Evolutionary conservation across 1,140 invertebrate species (phyloP), one percentile per base, ranked within the genome.

Genomic region (Acromyrmex echinatior): DNA sequence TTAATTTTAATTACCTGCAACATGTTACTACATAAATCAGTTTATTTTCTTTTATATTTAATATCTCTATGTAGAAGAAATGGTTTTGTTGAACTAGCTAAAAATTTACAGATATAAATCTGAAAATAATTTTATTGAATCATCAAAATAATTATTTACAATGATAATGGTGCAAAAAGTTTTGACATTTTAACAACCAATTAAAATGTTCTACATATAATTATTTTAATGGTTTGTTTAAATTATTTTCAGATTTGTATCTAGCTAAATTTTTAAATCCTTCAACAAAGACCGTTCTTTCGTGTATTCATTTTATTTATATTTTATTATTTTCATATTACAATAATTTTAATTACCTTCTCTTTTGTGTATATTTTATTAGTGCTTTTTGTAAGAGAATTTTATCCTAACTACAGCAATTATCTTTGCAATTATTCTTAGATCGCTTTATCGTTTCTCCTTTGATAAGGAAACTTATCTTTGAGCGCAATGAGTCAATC

Each of bases 261-360:
- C 39, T 10, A 45, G 39, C 9, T 45, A 45, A 45, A 45, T 45
- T 45, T 45, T 45, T 10, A 10, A 45, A 10, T 45, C 39, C 39
- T 45, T 2, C 39, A 45, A 45, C 39, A 45, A 45, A 39, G 10
- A 45, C 39, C 6, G 39, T 39, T 10, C 39, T 45, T 45, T 45
- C 9, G 9, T 10, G 25, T 28, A 51, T 31, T 35, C 0, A 51
- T 31, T 35, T 1, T 6, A 6, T 76, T 60, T 7, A 60, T 10
- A 39, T 76, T 39, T 39, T 35, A 12, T 35, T 76, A 76, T n/a
- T 39, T 76, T 62, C 14, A 9, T 16, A 25, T 76, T 35, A 39
- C 7, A 14, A 51, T 21, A 60, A 60, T 60, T 76, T 60, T 35
- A n/a, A 66, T 10, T 4, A 39, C 9, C 39, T 16, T 16, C 1